Conservation (phyloP, 2,888 invertebrate genomes). For the Philonicus albiceps region DNA sequence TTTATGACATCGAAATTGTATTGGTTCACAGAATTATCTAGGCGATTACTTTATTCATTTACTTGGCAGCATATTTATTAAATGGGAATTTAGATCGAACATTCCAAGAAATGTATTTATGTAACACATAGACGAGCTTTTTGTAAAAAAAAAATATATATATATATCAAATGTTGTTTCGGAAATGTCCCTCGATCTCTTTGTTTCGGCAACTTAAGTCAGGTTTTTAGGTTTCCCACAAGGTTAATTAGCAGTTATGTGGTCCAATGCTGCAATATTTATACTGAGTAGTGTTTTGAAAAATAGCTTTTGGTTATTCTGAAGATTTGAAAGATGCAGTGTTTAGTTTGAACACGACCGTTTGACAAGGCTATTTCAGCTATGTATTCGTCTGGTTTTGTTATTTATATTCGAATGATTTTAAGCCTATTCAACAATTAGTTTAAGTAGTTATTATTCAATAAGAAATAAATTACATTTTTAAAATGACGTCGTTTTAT, state of each 20-base stretch:
- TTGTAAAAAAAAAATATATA: not conserved
- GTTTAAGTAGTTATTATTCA: conserved; percentile 23
- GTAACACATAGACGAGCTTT: not conserved
- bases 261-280: not conserved
- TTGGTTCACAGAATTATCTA: not conserved
- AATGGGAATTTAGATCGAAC: not conserved
- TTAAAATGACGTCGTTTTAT: conserved; percentile 3
- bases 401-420: conserved; percentile 11
- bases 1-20: not conserved
- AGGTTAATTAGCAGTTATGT: not conserved
- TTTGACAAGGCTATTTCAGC: not conserved
- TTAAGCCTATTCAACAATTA: not conserved
- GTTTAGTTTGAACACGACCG: not conserved
- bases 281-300: not conserved
- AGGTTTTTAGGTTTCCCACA: not conserved
- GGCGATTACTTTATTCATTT: not conserved
- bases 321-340: not conserved
- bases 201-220: not conserved
- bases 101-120: not conserved
- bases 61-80: not conserved
- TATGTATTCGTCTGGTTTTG: not conserved
- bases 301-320: not conserved
- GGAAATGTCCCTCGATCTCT: not conserved
- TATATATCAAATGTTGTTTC: not conserved
- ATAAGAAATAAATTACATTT: conserved; percentile 20